These are phyloP conservation scores for Caenorhabditis sp. DNA, from an alignment of 2,888 invertebrate genomes.

Conservation along the genomic window DNA sequence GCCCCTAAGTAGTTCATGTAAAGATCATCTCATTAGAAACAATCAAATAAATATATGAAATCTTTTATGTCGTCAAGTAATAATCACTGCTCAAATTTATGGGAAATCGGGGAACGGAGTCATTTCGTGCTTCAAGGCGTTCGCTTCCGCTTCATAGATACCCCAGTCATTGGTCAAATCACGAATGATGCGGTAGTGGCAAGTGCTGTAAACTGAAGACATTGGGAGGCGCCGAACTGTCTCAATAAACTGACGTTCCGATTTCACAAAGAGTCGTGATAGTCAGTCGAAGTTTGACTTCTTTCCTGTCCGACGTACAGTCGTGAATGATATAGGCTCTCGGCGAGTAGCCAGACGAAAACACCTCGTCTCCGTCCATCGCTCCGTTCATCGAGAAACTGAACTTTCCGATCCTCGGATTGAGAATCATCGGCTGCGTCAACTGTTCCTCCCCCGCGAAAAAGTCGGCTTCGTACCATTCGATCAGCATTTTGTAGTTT, in stretches of 20 bases:
- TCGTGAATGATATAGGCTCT: conserved; percentile 11
- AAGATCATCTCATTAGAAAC: no score
- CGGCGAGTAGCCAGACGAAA: conserved; percentile 10
- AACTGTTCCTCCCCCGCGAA: background rate
- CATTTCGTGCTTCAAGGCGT: background rate
- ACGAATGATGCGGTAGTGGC: conserved; percentile 25
- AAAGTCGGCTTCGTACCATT: conserved; percentile 19
- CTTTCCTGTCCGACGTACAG: conserved; percentile 17
- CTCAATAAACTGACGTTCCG: conserved; percentile 23
- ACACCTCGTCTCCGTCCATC: conserved; percentile 12
- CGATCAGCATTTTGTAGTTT: conserved; percentile 1
- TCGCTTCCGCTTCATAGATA: background rate
- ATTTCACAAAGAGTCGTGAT: conserved; percentile 12
- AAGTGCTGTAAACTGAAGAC: conserved; percentile 3
- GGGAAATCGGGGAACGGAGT: conserved; percentile 10
- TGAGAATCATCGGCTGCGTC: background rate
- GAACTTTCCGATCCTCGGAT: background rate
- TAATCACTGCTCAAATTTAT: background rate
- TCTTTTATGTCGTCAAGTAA: no score
- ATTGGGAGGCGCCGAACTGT: background rate
- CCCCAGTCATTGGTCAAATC: conserved; percentile 33
- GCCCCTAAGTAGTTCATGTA: no score
- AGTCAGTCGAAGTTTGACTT: conserved; percentile 9
- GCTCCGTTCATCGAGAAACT: conserved; percentile 28
- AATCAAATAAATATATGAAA: background rate